Evolutionary conservation across 2,888 invertebrate genomes (phyloP).

Genomic region (Drosophila sordidula): DNA sequence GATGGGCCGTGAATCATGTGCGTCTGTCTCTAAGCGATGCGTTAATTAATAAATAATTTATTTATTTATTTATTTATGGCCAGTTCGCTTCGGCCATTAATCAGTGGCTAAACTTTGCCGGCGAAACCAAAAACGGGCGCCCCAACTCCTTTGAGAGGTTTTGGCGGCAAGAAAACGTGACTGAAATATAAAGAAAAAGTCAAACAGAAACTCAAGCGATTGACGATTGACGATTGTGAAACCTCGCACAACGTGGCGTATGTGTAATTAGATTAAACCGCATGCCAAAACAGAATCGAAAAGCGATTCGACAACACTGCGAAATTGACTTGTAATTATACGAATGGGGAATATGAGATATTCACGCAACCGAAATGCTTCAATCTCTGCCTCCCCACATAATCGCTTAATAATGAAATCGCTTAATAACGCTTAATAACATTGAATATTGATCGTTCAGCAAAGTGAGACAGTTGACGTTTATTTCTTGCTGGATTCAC

Average conservation of each 20-base stretch:
- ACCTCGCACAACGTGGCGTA: slow-evolving; percentile 77
- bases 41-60: slow-evolving; percentile 81
- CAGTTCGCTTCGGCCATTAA: slow-evolving; percentile 77
- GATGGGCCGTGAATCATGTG: slow-evolving; percentile 42
- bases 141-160: slow-evolving; percentile 75
- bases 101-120: slow-evolving; percentile 57
- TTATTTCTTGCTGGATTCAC: not conserved
- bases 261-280: slow-evolving; percentile 81
- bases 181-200: slow-evolving; percentile 53
- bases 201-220: slow-evolving; percentile 22
- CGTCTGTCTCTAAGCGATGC: slow-evolving; percentile 47
- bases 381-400: slow-evolving; percentile 20
- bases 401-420: slow-evolving; percentile 64
- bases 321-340: slow-evolving; percentile 77
- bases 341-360: slow-evolving; percentile 63
- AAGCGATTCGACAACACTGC: slow-evolving; percentile 59
- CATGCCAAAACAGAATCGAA: slow-evolving; percentile 66
- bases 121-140: slow-evolving; percentile 56
- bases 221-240: slow-evolving; percentile 69
- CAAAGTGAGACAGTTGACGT: not conserved
- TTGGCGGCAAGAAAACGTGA: slow-evolving; percentile 76
- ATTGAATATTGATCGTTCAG: slow-evolving; percentile 11
- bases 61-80: slow-evolving; percentile 75
- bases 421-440: slow-evolving; percentile 22
- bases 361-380: slow-evolving; percentile 60